Evolutionary conservation across 2,888 invertebrate species (phyloP), one percentile per base, ranked within the genome.

Genomic region (Drosophila quinaria): DNA sequence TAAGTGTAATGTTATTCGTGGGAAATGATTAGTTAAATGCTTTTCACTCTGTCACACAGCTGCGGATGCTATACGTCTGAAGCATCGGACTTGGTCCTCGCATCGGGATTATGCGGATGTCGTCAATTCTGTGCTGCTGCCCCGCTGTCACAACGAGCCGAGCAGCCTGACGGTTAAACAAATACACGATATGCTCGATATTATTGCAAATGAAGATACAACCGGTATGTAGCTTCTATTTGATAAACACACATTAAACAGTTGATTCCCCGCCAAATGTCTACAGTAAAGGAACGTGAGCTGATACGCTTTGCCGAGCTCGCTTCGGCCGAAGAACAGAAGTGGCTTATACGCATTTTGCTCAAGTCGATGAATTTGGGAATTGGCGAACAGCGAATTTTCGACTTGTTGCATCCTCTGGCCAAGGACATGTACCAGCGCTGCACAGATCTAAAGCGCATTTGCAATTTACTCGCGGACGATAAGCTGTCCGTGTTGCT

Each of bases 311-410:
- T 97, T 50, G 93, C 97, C 33, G 94, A 94, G 72, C 94, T 94
- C 74, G 94, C 96, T 79, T 95, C 95, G 8, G 95, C 96, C 0
- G 90, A 94, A 13, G 97, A 98, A 91, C 95, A 97, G 75, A 98
- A 97, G 93, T 99, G 98, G 98, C 94, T 98, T 19, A 95, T 98
- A 6, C 94, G 98, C 59, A 95, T 98, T 58, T 94, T 99, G 51
- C 93, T 99, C 13, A 98, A 98, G 92, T 96, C 97, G 64, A 93
- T 98, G 91, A 96, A 95, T 90, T 92, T 98, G 3, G 95, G 97
- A 0, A 93, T 98, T 70, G 95, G 96, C 9, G 94, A 95, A 62
- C 94, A 95, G 61, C 94, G 94, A 22, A 95, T 98, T 49, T 93
- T 99, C 41, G 92, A 92, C 56, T 93, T 95, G 11, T 96, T 96